phyloP scores from a whole-genome alignment of 1,140 invertebrate species.

The Lepeophtheirus salmonis region DNA sequence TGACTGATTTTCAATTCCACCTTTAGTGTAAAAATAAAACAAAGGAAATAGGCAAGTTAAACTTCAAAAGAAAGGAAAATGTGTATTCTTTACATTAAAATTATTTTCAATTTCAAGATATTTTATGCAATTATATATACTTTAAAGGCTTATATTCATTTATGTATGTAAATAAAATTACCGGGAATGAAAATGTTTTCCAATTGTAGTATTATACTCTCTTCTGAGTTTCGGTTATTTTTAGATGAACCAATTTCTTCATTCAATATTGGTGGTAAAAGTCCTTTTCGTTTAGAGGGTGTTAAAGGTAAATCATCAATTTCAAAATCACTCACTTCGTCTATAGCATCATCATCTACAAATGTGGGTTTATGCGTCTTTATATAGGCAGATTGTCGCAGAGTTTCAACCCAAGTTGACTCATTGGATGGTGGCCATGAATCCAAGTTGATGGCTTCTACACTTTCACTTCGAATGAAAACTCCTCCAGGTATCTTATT shows the following conservation, averaged over 20 bases:
- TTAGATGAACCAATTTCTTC: no score
- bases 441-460: constrained; percentile 7
- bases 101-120: not conserved
- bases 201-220: not conserved
- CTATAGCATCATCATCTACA: not conserved
- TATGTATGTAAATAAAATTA: not conserved
- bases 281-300: not conserved
- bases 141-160: no score
- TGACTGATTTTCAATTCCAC: not conserved
- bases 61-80: no score
- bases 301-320: not conserved
- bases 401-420: not conserved
- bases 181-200: not conserved
- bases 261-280: not conserved
- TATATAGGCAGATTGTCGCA: not conserved
- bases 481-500: not conserved
- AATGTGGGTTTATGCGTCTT: not conserved
- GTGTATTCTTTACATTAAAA: not conserved
- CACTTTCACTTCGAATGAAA: not conserved
- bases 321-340: not conserved
- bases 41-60: no score
- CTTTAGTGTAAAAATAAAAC: not conserved
- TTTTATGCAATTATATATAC: no score
- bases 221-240: no score
- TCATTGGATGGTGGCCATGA: constrained; percentile 7